Evolutionary conservation across 2,888 invertebrate genomes (phyloP).

Genomic region (Drosophila flavopinicola): DNA sequence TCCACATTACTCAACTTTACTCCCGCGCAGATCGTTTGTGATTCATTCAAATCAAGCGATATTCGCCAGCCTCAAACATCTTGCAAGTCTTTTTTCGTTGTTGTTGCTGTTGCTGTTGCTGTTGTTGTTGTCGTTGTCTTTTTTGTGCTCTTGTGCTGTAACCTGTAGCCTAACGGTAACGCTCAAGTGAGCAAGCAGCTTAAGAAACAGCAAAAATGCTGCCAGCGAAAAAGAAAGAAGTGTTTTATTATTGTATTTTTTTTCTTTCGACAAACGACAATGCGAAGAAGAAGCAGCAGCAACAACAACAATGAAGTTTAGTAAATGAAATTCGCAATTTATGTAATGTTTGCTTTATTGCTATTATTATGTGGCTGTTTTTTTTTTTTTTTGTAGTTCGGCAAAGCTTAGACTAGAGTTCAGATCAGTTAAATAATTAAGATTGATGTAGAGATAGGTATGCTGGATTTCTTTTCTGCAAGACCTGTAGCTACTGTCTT

Average conservation of each 20-base stretch:
- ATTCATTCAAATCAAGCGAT: slow-evolving; percentile 48
- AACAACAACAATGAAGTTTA: slow-evolving; percentile 23
- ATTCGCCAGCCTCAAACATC: slow-evolving; percentile 43
- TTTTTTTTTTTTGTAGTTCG: neutral
- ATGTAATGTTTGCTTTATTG: slow-evolving; percentile 64
- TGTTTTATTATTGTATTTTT: slow-evolving; percentile 31
- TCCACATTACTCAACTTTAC: neutral
- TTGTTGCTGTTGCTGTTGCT: slow-evolving; percentile 15
- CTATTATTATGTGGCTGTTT: slow-evolving; percentile 9
- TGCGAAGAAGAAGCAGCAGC: slow-evolving; percentile 27
- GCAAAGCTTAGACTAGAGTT: slow-evolving; percentile 39
- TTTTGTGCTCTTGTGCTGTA: slow-evolving; percentile 54
- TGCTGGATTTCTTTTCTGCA: neutral
- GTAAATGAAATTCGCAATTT: slow-evolving; percentile 73
- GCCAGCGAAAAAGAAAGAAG: slow-evolving; percentile 6
- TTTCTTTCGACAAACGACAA: slow-evolving; percentile 42
- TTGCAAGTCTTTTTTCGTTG: slow-evolving; percentile 10
- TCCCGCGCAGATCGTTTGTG: slow-evolving; percentile 37
- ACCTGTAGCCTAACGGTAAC: slow-evolving; percentile 70
- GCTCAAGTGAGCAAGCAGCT: slow-evolving; percentile 61
- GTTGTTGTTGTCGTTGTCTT: slow-evolving; percentile 26
- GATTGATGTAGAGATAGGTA: slow-evolving; percentile 4
- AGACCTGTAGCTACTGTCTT: no score
- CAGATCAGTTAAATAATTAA: slow-evolving; percentile 11
- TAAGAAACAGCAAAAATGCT: slow-evolving; percentile 36